A percentile compares a stretch with the other conserved stretches of the same genome.
Conservation (phyloP, 2,888 invertebrate genomes). For the Xanthorhoe spadicearia region DNA sequence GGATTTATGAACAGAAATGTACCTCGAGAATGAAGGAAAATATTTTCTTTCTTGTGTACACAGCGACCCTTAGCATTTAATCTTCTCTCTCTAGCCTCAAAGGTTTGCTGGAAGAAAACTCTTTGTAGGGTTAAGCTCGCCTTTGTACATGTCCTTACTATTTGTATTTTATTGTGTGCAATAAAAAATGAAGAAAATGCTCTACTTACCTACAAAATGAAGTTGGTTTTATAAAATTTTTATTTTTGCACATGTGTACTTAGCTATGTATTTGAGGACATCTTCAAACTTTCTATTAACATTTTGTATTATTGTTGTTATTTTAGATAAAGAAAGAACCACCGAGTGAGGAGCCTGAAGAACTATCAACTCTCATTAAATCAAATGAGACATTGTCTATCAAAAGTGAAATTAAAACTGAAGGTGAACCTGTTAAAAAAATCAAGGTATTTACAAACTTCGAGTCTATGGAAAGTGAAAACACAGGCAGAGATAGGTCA, state of each 20-base stretch:
- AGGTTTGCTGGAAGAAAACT: no score
- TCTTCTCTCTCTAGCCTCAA: no score
- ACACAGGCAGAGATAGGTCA: not conserved
- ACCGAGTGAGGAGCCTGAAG: slow-evolving; percentile 11
- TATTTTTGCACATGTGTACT: not conserved
- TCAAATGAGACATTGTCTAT: slow-evolving; percentile 7
- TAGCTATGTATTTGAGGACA: not conserved
- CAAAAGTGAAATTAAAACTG: slow-evolving; percentile 37
- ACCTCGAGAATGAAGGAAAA: no score
- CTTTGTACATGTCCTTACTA: no score
- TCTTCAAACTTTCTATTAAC: not conserved
- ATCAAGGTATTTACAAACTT: slow-evolving; percentile 20
- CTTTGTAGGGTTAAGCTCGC: no score
- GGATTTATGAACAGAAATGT: no score
- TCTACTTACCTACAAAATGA: no score
- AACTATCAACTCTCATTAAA: slow-evolving; percentile 1
- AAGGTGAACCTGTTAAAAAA: slow-evolving; percentile 24
- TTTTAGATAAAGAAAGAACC: slow-evolving; percentile 30
- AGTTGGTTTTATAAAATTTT: not conserved
- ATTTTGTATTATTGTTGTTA: not conserved
- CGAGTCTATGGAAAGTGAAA: not conserved
- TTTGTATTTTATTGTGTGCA: no score
- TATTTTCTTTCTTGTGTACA: no score
- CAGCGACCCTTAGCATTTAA: no score
- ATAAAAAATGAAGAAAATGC: no score